Evolutionary conservation across 2,888 invertebrate genomes (phyloP).

Genomic region (Mythimna ferrago): DNA sequence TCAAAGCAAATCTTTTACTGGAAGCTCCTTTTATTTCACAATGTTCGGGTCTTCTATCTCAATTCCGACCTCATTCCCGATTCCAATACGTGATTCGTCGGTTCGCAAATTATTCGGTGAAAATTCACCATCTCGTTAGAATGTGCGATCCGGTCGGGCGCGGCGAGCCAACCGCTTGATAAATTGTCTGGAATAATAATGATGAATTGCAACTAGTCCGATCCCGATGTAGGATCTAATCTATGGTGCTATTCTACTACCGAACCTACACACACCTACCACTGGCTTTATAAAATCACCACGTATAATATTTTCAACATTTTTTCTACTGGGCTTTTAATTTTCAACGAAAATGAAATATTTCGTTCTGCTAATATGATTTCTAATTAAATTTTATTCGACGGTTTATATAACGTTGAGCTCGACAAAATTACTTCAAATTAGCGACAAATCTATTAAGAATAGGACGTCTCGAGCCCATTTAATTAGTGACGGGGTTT

Average conservation of each 20-base stretch:
- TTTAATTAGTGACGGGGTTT: constrained; percentile 90
- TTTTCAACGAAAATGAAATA: constrained; percentile 46
- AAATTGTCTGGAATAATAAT: constrained; percentile 91
- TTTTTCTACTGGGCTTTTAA: constrained; percentile 32
- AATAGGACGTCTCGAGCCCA: constrained; percentile 85
- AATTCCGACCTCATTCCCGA: constrained; percentile 88
- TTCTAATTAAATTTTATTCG: constrained; percentile 79
- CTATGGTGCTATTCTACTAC: constrained; percentile 80
- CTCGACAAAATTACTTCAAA: constrained; percentile 83
- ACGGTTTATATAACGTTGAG: constrained; percentile 77
- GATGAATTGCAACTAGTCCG: constrained; percentile 90
- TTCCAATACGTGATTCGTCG: constrained; percentile 91
- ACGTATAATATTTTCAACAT: constrained; percentile 25
- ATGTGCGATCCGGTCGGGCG: constrained; percentile 88
- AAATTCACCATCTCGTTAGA: constrained; percentile 91
- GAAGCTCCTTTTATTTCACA: constrained; percentile 75
- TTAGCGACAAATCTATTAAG: constrained; percentile 89
- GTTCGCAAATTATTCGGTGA: constrained; percentile 90
- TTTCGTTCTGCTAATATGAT: constrained; percentile 58
- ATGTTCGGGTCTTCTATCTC: constrained; percentile 89
- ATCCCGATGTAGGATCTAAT: constrained; percentile 85
- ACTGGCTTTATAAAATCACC: constrained; percentile 32
- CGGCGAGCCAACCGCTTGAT: constrained; percentile 90
- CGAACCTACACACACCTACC: constrained; percentile 57
- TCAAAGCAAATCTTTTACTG: constrained; percentile 60